Percentiles rank a stretch among this genome's conserved stretches.
Conservation (phyloP, 2,113 vertebrate species). For the Engystomops pustulosus region DNA sequence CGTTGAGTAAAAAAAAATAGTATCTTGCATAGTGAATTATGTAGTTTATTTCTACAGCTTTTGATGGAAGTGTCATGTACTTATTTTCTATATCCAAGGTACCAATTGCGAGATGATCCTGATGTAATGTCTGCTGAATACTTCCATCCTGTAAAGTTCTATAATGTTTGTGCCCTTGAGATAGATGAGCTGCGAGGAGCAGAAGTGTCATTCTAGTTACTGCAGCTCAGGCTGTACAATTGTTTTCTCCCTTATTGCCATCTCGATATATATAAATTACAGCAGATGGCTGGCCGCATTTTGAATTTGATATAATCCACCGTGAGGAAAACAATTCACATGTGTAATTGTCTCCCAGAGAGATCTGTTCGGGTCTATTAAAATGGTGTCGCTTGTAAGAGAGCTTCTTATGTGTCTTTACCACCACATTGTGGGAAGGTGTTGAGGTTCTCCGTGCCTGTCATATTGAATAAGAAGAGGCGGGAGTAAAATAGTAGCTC, state of each 20-base stretch:
- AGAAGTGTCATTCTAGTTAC: conserved; percentile 7
- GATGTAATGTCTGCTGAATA: conserved; percentile 8
- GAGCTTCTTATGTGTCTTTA: background rate
- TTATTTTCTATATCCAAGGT: conserved; percentile 4
- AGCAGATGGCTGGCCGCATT: conserved; percentile 29
- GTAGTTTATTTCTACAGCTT: background rate
- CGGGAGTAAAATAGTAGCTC: background rate
- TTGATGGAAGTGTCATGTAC: conserved; percentile 13
- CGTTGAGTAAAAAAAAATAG: background rate
- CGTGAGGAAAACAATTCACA: conserved; percentile 32
- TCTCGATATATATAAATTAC: conserved; percentile 26
- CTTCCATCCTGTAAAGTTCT: background rate
- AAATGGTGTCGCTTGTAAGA: conserved; percentile 9
- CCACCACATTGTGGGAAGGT: conserved; percentile 20
- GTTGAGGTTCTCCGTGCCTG: background rate
- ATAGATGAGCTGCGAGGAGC: background rate
- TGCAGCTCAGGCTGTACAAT: background rate
- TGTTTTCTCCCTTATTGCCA: conserved; percentile 20
- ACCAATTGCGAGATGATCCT: background rate
- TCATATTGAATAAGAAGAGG: background rate
- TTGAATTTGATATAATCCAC: conserved; percentile 32
- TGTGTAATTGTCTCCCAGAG: conserved; percentile 33
- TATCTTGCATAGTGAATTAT: background rate
- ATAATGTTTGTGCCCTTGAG: conserved; percentile 10
- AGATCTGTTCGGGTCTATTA: conserved; percentile 22